Percentiles rank a stretch among this genome's conserved stretches.
These are phyloP conservation scores for Hydrocynus forskahlii DNA, from an alignment of 2,797 vertebrate species.

Conservation along the genomic window DNA sequence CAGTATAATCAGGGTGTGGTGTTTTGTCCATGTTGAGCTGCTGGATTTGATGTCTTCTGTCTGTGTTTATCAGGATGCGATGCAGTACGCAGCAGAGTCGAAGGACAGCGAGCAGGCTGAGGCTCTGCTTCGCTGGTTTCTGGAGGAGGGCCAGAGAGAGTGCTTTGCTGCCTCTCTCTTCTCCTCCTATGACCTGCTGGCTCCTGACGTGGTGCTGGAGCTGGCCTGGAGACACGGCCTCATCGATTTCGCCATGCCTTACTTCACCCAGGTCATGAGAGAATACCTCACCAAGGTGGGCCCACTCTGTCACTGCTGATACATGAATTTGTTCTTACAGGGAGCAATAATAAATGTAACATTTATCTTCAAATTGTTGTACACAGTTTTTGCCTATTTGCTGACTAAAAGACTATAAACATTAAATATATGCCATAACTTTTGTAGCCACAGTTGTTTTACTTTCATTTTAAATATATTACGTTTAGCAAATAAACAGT, in stretches of 20 bases:
- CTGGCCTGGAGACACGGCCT: slow-evolving; percentile 90
- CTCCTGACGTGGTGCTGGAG: slow-evolving; percentile 88
- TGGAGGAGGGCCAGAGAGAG: slow-evolving; percentile 87
- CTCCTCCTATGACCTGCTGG: slow-evolving; percentile 87
- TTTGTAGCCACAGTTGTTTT: too few relatives aligned
- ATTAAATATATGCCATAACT: too few relatives aligned
- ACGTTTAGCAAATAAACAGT: too few relatives aligned
- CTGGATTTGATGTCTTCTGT: too few relatives aligned
- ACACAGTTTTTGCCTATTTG: too few relatives aligned
- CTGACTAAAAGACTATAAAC: too few relatives aligned
- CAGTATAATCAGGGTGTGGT: too few relatives aligned
- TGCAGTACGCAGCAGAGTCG: slow-evolving; percentile 89
- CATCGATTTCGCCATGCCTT: slow-evolving; percentile 91
- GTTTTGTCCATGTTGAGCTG: too few relatives aligned
- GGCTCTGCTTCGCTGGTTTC: slow-evolving; percentile 89
- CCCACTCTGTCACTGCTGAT: background rate
- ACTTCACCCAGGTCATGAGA: slow-evolving; percentile 93
- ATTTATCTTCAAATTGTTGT: too few relatives aligned
- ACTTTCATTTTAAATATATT: too few relatives aligned
- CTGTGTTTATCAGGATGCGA: slow-evolving; percentile 80
- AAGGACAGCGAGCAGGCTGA: slow-evolving; percentile 86
- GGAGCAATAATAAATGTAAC: too few relatives aligned
- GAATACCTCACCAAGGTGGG: slow-evolving; percentile 90
- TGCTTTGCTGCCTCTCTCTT: slow-evolving; percentile 91
- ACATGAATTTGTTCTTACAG: too few relatives aligned